phyloP scores from a whole-genome alignment of 2,888 invertebrate genomes.

The Amphipyra tragopoginis region DNA sequence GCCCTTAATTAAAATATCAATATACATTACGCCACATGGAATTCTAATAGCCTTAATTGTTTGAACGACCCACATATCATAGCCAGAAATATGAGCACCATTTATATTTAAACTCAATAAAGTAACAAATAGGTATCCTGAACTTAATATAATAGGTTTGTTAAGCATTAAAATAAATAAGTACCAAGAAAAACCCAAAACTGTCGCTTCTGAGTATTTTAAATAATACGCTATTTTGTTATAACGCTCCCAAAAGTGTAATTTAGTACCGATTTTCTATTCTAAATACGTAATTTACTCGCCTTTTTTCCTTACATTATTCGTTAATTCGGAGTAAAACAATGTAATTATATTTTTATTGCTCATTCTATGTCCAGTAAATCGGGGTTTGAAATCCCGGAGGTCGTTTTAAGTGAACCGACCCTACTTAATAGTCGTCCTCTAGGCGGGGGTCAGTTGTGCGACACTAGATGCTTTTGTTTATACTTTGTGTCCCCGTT shows the following conservation, averaged over 20 bases:
- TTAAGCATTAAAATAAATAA: slow-evolving; percentile 40
- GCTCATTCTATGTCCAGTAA: slow-evolving; percentile 86
- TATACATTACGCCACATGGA: slow-evolving; percentile 30
- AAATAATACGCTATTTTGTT: slow-evolving; percentile 70
- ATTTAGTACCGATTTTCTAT: slow-evolving; percentile 71
- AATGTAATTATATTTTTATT: slow-evolving; percentile 88
- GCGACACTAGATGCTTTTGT: slow-evolving; percentile 75
- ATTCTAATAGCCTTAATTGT: slow-evolving; percentile 46
- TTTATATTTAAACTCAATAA: slow-evolving; percentile 30
- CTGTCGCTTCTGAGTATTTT: slow-evolving; percentile 64
- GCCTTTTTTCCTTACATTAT: slow-evolving; percentile 73
- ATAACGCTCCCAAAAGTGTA: slow-evolving; percentile 72
- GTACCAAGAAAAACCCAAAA: slow-evolving; percentile 50
- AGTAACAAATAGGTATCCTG: slow-evolving; percentile 8
- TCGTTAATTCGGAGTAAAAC: slow-evolving; percentile 80
- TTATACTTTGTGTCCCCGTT: slow-evolving; percentile 77
- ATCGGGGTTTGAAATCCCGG: slow-evolving; percentile 81
- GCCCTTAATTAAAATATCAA: slow-evolving; percentile 46
- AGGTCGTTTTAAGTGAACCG: slow-evolving; percentile 82
- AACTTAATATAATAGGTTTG: slow-evolving; percentile 26
- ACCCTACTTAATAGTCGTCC: slow-evolving; percentile 84
- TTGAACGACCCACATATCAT: slow-evolving; percentile 24
- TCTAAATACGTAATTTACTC: slow-evolving; percentile 74
- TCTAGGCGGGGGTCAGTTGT: slow-evolving; percentile 75
- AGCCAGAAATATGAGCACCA: slow-evolving; percentile 34